Percentiles rank a stretch among this genome's conserved stretches.
Evolutionary conservation across 2,797 vertebrate genomes (phyloP).

Genomic region (Urophycis tenuis): DNA sequence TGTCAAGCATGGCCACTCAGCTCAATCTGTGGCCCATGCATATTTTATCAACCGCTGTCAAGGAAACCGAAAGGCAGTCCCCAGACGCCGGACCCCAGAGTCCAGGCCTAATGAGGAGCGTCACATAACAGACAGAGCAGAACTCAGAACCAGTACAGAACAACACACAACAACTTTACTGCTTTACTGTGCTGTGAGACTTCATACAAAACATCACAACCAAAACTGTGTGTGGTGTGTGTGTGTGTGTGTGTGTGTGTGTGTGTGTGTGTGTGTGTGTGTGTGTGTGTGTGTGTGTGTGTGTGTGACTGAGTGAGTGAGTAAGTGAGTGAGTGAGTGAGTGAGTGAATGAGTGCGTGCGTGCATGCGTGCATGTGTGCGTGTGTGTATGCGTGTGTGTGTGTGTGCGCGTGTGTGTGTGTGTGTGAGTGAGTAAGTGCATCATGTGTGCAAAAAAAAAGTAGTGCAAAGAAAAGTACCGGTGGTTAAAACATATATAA

Average conservation of each 20-base stretch:
- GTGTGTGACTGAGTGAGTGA: neutral
- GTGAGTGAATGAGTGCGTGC: too few species aligned
- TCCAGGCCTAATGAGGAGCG: conserved; percentile 14
- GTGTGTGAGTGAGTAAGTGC: too few species aligned
- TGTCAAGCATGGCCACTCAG: conserved; percentile 30
- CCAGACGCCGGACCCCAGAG: conserved; percentile 23
- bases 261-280: too few species aligned
- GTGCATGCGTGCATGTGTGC: too few species aligned
- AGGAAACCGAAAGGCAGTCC: conserved; percentile 18
- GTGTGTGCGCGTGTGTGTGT: neutral
- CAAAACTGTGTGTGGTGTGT: neutral
- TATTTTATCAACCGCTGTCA: conserved; percentile 39
- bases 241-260: too few species aligned
- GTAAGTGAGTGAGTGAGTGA: too few species aligned
- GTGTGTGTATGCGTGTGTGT: neutral
- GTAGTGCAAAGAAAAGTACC: neutral
- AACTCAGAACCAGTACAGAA: conserved; percentile 11
- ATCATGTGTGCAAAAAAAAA: neutral
- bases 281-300: neutral
- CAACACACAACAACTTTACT: neutral
- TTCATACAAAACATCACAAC: neutral
- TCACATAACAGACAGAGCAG: neutral
- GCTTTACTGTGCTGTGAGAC: neutral
- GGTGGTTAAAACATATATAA: neutral
- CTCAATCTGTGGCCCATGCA: conserved; percentile 41